These are phyloP conservation scores for Paratrypauchen microcephalus DNA, from an alignment of 2,797 vertebrate species.

Conservation along the genomic window DNA sequence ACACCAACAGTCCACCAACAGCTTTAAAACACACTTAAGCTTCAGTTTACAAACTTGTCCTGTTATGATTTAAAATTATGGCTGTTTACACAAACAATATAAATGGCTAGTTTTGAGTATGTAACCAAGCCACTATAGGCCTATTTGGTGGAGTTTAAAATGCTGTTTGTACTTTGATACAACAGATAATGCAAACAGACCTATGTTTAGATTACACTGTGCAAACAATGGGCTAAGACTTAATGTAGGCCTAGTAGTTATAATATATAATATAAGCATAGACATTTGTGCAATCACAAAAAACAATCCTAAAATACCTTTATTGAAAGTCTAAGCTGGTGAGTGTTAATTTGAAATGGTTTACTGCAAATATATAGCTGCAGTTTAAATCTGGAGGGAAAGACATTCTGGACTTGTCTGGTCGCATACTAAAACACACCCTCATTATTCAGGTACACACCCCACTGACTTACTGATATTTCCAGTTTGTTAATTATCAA, in stretches of 20 bases:
- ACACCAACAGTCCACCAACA: background rate
- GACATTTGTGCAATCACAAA: background rate
- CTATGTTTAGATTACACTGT: constrained; percentile 46
- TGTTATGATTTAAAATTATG: background rate
- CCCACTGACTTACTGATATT: constrained; percentile 14
- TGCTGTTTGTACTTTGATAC: constrained; percentile 14
- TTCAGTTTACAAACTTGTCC: background rate
- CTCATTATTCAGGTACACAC: constrained; percentile 23
- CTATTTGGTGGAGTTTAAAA: constrained; percentile 17
- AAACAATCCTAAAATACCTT: background rate
- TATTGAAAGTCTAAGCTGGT: background rate
- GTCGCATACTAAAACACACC: constrained; percentile 22
- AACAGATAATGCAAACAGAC: constrained; percentile 19
- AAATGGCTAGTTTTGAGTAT: background rate
- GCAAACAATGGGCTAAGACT: constrained; percentile 34
- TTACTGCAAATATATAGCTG: background rate
- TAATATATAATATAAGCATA: background rate
- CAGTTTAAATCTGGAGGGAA: constrained; percentile 4
- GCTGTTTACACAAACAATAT: background rate
- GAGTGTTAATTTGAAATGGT: background rate
- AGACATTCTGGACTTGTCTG: background rate
- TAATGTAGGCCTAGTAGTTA: background rate
- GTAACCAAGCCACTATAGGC: background rate
- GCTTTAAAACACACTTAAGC: background rate
- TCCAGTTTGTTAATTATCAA: background rate